phyloP scores from a whole-genome alignment of 2,113 vertebrate species.

The Siphamia tubifer region DNA sequence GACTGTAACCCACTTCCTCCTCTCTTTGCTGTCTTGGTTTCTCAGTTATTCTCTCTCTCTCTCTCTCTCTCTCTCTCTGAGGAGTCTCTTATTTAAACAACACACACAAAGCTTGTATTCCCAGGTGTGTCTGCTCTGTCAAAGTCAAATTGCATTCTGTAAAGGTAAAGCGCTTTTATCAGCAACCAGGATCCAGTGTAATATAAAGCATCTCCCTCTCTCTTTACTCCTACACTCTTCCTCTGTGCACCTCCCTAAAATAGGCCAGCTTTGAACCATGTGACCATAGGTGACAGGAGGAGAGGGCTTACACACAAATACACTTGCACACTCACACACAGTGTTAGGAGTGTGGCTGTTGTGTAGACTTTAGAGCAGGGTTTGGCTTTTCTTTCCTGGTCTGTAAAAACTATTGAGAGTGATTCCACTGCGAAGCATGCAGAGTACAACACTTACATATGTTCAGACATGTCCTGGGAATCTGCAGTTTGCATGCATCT shows the following conservation, averaged over 20 bases:
- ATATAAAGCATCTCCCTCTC: conserved; percentile 32
- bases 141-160: background rate
- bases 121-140: background rate
- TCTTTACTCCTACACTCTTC: conserved; percentile 30
- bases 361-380: conserved; percentile 3
- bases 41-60: background rate
- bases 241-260: conserved; percentile 56
- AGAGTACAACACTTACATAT: background rate
- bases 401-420: too few relatives aligned
- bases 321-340: conserved; percentile 15
- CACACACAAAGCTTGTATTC: background rate
- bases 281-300: conserved; percentile 66
- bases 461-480: background rate
- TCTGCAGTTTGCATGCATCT: background rate
- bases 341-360: conserved; percentile 37
- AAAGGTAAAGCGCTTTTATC: conserved; percentile 6
- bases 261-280: conserved; percentile 69
- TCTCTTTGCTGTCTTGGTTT: background rate
- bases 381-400: too few relatives aligned
- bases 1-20: background rate
- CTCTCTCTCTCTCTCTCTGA: background rate
- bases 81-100: background rate
- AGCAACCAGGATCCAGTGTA: conserved; percentile 29
- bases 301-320: conserved; percentile 47
- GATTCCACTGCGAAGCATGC: background rate